A percentile compares a stretch with the other conserved stretches of the same genome.
These are phyloP conservation scores for Napeogenes sylphis DNA, from an alignment of 2,888 invertebrate species.

Conservation along the genomic window DNA sequence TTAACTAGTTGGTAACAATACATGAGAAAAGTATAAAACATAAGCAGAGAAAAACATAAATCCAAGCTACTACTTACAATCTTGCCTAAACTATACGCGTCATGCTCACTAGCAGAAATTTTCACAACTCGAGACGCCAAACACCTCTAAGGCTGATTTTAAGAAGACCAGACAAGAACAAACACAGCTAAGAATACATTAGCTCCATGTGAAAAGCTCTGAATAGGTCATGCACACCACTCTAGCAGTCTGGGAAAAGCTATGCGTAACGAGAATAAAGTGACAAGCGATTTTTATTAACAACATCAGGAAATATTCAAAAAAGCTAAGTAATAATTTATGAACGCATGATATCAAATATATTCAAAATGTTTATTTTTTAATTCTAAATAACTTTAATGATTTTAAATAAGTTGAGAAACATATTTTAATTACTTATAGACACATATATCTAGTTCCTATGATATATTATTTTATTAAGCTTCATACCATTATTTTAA, in stretches of 20 bases:
- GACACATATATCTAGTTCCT: no score
- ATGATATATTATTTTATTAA: no score
- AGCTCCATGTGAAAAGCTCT: conserved; percentile 46
- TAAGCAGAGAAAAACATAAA: background rate
- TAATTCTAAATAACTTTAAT: no score
- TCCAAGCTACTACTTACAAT: background rate
- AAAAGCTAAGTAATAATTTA: background rate
- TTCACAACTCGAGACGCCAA: conserved; percentile 15
- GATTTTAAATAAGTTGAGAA: no score
- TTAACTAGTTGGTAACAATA: background rate
- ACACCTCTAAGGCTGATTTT: conserved; percentile 23
- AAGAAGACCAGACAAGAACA: conserved; percentile 36
- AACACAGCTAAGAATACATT: conserved; percentile 50
- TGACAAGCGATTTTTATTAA: conserved; percentile 12
- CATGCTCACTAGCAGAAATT: conserved; percentile 1
- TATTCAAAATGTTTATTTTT: no score
- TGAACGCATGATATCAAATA: no score
- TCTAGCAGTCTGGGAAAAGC: conserved; percentile 37
- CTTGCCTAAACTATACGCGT: background rate
- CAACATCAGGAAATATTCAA: background rate
- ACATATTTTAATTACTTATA: no score
- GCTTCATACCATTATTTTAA: no score
- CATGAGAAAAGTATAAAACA: background rate
- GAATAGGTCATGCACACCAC: conserved; percentile 57
- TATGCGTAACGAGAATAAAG: conserved; percentile 23